Evolutionary conservation across 2,888 invertebrate genomes (phyloP).

Genomic region (Hipparchia sbordonii): DNA sequence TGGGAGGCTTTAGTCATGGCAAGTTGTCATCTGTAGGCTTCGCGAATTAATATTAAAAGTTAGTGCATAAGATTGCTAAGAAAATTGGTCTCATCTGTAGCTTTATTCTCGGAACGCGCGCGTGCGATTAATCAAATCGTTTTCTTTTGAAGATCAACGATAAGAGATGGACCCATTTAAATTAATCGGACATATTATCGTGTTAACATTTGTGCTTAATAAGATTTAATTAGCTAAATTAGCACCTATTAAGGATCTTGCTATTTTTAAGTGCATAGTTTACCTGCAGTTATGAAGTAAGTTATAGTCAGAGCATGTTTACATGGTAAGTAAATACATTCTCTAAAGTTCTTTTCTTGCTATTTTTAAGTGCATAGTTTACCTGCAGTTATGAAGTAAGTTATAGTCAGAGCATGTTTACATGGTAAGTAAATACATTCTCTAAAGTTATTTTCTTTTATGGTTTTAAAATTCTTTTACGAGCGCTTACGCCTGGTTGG

Average conservation of each 20-base stretch:
- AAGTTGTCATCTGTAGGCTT: too few relatives aligned
- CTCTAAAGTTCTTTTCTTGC: too few relatives aligned
- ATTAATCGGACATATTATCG: constrained; percentile 32
- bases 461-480: too few relatives aligned
- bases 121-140: constrained; percentile 70
- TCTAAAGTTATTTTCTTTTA: too few relatives aligned
- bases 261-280: not conserved
- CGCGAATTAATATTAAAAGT: not conserved
- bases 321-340: too few relatives aligned
- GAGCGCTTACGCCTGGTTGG: too few relatives aligned
- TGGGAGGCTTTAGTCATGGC: too few relatives aligned
- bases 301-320: too few relatives aligned
- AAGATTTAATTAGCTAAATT: constrained; percentile 31
- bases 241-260: constrained; percentile 1
- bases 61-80: too few relatives aligned
- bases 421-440: too few relatives aligned
- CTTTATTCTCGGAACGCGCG: constrained; percentile 65
- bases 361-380: not conserved
- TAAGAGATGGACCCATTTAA: constrained; percentile 38
- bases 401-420: too few relatives aligned
- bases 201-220: constrained; percentile 38
- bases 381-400: not conserved
- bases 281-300: not conserved
- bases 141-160: constrained; percentile 51
- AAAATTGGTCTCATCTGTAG: not conserved